Evolutionary conservation across 2,113 vertebrate genomes (phyloP), one percentile per base, ranked within the genome.

Genomic region (Puffinus mauretanicus): DNA sequence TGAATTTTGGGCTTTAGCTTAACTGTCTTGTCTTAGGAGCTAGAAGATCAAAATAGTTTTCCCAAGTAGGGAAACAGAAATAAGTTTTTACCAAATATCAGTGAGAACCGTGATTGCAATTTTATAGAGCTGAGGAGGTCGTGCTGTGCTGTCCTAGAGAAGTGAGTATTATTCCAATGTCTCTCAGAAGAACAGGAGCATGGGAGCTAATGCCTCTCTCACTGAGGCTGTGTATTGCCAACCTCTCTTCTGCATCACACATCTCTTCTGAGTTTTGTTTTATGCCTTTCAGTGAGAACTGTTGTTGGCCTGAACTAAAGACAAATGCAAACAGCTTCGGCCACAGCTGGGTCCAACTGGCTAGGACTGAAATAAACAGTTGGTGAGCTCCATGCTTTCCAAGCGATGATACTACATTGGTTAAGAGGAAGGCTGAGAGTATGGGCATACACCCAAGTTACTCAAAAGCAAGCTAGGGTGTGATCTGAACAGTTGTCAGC

Each of bases 371-470:
- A 70, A 54, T 44, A 47, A 70, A 10, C 17, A 38, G 19, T 42
- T 78, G 32, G 29, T 79, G 69, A 83, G 46, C 51, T 84, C 30
- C 2, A 0, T 60, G 38, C 49, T 69, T 69, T 73, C 49, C 65
- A 67, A 42, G 29, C 9, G 6, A 7, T 36, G 38, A 13, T 26
- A 24, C 7, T 44, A 14, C 49, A 11, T 4, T 52, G 10, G 19
- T 78, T 47, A 71, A 62, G 52, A 57, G 52, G 40, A 71, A 62
- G 15, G 49, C 26, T 0, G 1, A 64, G 61, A 25, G 30, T 5
- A 13, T 40, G 46, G 13, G 40, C 16, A 4, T 18, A 20, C 13
- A 4, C 2, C 0, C n/a, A 26, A 49, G 29, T 51, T 46, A 27
- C 22, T 38, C 8, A 42, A 13, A 58, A 64, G 34, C 27, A 38